Conservation (phyloP, 2,113 vertebrate genomes). For the Etia nguti region DNA sequence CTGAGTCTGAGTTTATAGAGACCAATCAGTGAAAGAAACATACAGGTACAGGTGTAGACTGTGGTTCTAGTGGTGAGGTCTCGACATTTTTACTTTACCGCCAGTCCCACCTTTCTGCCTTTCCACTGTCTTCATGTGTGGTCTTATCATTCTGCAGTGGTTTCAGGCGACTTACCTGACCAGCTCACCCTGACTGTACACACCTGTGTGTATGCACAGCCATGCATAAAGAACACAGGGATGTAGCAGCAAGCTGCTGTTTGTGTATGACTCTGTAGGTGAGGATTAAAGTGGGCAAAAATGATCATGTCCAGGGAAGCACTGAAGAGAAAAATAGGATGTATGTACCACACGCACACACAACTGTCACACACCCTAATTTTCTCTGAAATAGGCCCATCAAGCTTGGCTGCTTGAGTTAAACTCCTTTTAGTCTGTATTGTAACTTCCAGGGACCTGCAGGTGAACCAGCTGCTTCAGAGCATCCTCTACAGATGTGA, state of each 20-base stretch:
- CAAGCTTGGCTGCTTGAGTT: conserved; percentile 52
- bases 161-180: neutral
- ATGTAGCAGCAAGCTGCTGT: neutral
- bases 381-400: conserved; percentile 40
- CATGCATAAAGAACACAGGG: neutral
- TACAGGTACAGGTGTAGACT: neutral
- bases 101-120: neutral
- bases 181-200: neutral
- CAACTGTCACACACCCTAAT: neutral
- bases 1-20: neutral
- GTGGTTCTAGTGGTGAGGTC: neutral
- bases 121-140: neutral
- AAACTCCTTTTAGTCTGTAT: conserved; percentile 40
- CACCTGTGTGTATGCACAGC: neutral
- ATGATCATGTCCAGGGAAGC: conserved; percentile 40
- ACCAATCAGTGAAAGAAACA: neutral
- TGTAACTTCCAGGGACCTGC: neutral
- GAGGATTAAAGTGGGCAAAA: conserved; percentile 38
- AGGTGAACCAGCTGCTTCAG: neutral
- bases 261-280: conserved; percentile 26
- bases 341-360: neutral
- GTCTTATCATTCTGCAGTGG: neutral
- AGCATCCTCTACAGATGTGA: neutral
- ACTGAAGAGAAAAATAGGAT: conserved; percentile 53
- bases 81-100: neutral